Evolutionary conservation across 2,113 vertebrate species (phyloP).

Genomic region (Desmodus rotundus): DNA sequence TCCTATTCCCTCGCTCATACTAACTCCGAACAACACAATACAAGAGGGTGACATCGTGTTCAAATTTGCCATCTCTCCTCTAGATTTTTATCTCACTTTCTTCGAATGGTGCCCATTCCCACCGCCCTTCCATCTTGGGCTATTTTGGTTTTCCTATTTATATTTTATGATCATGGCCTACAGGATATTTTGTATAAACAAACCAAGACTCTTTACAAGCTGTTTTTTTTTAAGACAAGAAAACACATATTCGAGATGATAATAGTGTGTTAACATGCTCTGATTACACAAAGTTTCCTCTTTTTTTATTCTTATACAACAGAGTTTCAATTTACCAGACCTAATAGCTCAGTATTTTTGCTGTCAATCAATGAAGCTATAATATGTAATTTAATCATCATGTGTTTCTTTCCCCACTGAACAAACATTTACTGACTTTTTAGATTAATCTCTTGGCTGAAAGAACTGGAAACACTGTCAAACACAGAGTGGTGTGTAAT

Average conservation of each 20-base stretch:
- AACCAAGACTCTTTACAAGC: background rate
- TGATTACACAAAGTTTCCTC: background rate
- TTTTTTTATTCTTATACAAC: background rate
- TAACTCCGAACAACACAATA: background rate
- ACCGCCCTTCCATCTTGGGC: background rate
- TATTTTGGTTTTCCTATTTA: background rate
- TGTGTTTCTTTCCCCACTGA: conserved; percentile 65
- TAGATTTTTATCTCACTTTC: background rate
- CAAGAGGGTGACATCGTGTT: rapidly evolving
- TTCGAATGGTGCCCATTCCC: background rate
- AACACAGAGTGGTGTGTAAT: conserved; percentile 62
- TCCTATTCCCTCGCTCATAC: background rate
- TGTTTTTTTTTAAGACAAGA: background rate
- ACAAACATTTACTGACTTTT: conserved; percentile 77
- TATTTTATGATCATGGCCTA: background rate
- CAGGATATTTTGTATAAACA: background rate
- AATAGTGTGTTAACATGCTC: conserved; percentile 22
- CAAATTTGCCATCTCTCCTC: background rate
- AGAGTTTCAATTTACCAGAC: conserved; percentile 70
- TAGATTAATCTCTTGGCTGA: conserved; percentile 68
- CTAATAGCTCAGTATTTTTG: conserved; percentile 60
- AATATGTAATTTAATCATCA: conserved; percentile 65
- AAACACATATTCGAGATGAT: conserved; percentile 50
- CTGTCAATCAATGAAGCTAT: conserved; percentile 69
- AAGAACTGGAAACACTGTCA: conserved; percentile 68